phyloP scores from a whole-genome alignment of 2,113 vertebrate species.

The Poecilia latipinna region DNA sequence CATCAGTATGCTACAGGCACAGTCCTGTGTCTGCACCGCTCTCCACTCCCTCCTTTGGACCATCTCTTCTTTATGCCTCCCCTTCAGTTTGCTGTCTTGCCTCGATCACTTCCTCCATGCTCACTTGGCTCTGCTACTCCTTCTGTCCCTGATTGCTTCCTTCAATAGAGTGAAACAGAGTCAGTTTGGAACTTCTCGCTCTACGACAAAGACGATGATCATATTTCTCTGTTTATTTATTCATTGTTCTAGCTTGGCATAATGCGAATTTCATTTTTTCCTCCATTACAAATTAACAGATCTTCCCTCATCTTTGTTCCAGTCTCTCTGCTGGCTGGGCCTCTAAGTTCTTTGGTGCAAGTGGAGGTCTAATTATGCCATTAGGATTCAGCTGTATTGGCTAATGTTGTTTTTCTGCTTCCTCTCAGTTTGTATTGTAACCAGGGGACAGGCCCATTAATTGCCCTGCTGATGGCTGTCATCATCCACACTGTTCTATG shows the following conservation, averaged over 20 bases:
- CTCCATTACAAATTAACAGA: neutral
- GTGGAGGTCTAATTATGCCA: constrained; percentile 46
- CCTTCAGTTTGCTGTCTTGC: constrained; percentile 47
- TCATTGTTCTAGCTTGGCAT: constrained; percentile 19
- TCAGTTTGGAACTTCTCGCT: neutral
- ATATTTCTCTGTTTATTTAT: constrained; percentile 19
- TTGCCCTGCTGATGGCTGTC: constrained; percentile 66
- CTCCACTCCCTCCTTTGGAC: constrained; percentile 43
- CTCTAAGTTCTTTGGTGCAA: constrained; percentile 32
- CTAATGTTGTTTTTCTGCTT: constrained; percentile 51
- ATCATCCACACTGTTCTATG: constrained; percentile 54
- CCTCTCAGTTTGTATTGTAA: constrained; percentile 45
- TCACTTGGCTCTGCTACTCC: constrained; percentile 22
- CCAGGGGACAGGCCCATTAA: constrained; percentile 53
- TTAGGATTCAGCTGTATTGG: constrained; percentile 43
- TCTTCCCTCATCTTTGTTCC: neutral
- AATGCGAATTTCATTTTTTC: neutral
- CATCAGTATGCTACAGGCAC: constrained; percentile 76
- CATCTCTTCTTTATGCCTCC: constrained; percentile 48
- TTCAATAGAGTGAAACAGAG: constrained; percentile 28
- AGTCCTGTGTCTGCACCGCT: constrained; percentile 61
- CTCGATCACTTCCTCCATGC: constrained; percentile 50
- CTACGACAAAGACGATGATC: constrained; percentile 1
- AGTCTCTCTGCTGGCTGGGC: constrained; percentile 12
- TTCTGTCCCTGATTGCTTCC: constrained; percentile 20